phyloP scores from a whole-genome alignment of 1,140 invertebrate species.

The Brachionus sp. region DNA sequence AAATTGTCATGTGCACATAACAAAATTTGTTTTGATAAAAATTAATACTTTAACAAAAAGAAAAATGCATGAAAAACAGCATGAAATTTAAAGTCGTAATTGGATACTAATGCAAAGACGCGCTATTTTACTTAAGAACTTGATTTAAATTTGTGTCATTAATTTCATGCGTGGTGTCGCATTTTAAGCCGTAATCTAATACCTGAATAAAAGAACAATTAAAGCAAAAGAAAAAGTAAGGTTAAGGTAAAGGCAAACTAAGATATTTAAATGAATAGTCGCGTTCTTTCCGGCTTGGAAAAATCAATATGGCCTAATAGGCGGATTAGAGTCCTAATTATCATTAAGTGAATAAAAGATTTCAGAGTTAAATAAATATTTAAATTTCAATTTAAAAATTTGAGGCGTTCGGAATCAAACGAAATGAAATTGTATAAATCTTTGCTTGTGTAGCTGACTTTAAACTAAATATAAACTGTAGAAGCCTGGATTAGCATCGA shows the following conservation, averaged over 20 bases:
- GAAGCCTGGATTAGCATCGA: neutral
- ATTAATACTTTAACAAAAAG: neutral
- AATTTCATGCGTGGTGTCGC: slow-evolving; percentile 14
- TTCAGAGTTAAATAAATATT: slow-evolving; percentile 7
- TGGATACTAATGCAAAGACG: slow-evolving; percentile 9
- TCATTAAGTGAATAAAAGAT: neutral
- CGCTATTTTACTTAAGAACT: neutral
- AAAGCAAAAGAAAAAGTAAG: neutral
- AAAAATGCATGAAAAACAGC: neutral
- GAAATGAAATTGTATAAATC: slow-evolving; percentile 1
- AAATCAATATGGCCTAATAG: slow-evolving; percentile 19
- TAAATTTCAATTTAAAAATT: slow-evolving; percentile 24
- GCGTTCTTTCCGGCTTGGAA: neutral
- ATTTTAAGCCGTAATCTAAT: slow-evolving; percentile 14
- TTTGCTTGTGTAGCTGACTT: neutral
- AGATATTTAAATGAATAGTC: slow-evolving; percentile 20
- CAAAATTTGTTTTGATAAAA: neutral
- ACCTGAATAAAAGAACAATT: neutral
- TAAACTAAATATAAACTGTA: neutral
- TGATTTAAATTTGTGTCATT: slow-evolving; percentile 6
- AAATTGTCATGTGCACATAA: neutral
- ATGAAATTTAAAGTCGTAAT: slow-evolving; percentile 11
- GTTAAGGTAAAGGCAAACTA: neutral
- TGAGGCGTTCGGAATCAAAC: neutral
- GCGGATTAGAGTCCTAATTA: neutral